Evolutionary conservation across 1,140 invertebrate species (phyloP), one percentile per base, ranked within the genome.

Genomic region (Caenorhabditis briggsae): DNA sequence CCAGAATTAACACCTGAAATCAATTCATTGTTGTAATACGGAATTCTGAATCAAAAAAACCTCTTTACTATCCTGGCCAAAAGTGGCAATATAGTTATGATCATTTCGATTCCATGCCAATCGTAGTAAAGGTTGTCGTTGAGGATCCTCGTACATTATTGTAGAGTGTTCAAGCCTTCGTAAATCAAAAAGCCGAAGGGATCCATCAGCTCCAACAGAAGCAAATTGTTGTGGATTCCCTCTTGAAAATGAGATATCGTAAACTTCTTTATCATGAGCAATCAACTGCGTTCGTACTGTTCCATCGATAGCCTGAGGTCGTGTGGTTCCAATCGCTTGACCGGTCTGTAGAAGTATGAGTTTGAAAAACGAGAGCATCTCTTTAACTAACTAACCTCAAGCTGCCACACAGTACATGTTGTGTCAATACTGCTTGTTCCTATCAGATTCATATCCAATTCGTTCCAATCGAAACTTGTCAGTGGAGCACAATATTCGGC

Each of bases 381-480:
- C 99, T 97, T 90, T 99, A 98, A 88, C 96, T 97, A 16, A 97
- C 98, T n/a, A 97, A 87, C 86, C 82, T 99, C 98, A 55, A 99
- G 93, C 2, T 97, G 97, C 98, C 98, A 99, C 89, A 99, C 99
- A 43, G 98, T 99, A 92, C 98, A 99, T 0, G 98, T 99, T 8
- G 98, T 99, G 91, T 99, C 98, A 90, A 99, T 99, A 88, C 96
- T 98, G 12, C 97, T 98, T 14, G 98, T 99, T 7, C 97, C 98
- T 65, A 99, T 96, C 61, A 99, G 93, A 93, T 98, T 99, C 5
- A 97, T 97, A 94, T 99, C 98, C 0, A 99, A 96, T 94, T 99
- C 98, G 93, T 99, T 99, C 98, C 98, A 99, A 93, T 99, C 98
- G 92, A 99, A 99, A 7, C 97, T 98, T 14, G 98, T 99, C 5